Evolutionary conservation across 1,140 invertebrate species (phyloP), one percentile per base, ranked within the genome.

Genomic region (Dufourea novaeangliae): DNA sequence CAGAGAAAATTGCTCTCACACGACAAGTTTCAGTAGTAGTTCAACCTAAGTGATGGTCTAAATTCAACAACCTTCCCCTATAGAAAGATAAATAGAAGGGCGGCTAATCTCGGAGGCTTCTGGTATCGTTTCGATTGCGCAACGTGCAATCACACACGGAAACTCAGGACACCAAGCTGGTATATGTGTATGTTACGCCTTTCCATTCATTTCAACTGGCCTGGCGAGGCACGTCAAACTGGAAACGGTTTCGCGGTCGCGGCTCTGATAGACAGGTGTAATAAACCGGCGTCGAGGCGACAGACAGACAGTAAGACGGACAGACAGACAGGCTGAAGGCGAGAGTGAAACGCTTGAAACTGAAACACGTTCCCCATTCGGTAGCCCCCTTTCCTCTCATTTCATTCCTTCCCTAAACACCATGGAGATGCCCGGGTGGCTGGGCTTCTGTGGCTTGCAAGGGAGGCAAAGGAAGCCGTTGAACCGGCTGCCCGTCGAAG

Each of bases 181-280:
- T n/a, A n/a, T n/a, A n/a, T n/a, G n/a, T n/a, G n/a, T n/a, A n/a
- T n/a, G n/a, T n/a, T 50, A n/a, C 46, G 46, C 25, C 71, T 52
- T 56, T 68, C 52, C 73, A 69, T 76, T 74, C 69, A 74, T 46
- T 50, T 72, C 32, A 62, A 63, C 32, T 56, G 37, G 67, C 27
- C 67, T 50, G 20, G n/a, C 46, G 46, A 12, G 64, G 74, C 75
- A 77, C 73, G 73, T 76, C 73, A 77, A 77, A 77, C 75, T 77
- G 75, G 75, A 77, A 77, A 71, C 44, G 56, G 46, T 70, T 70
- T 70, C 75, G 75, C 75, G 75, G 75, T 63, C 75, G 75, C 75
- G 68, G 44, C 56, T 54, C 34, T 77, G 75, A 77, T 77, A 77
- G 68, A 71, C 75, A 77, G 67, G 75, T 77, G 75, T 50, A 77